phyloP scores from a whole-genome alignment of 2,113 vertebrate genomes.

The Taurulus bubalis region DNA sequence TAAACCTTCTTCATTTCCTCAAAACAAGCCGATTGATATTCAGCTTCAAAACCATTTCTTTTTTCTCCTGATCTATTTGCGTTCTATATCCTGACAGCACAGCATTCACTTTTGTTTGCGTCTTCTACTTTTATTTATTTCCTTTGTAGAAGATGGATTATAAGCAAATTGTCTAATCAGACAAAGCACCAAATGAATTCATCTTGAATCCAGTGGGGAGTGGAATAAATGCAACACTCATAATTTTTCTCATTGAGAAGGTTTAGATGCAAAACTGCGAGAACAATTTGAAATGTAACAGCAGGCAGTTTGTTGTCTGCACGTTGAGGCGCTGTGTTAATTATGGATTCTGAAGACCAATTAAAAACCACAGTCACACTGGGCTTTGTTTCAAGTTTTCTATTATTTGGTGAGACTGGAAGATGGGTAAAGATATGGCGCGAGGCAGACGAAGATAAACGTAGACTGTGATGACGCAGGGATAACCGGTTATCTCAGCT shows the following conservation, averaged over 20 bases:
- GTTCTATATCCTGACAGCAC: background rate
- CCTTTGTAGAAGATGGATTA: constrained; percentile 8
- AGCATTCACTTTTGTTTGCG: constrained; percentile 17
- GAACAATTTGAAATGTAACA: constrained; percentile 63
- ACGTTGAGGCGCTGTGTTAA: constrained; percentile 69
- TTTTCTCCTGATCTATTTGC: background rate
- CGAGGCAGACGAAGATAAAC: constrained; percentile 68
- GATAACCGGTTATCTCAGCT: constrained; percentile 78
- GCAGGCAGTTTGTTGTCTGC: constrained; percentile 63
- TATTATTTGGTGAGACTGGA: constrained; percentile 76
- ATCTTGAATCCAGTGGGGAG: constrained; percentile 19
- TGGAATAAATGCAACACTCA: constrained; percentile 45
- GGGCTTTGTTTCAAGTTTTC: constrained; percentile 78
- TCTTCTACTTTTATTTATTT: constrained; percentile 36
- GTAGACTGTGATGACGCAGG: constrained; percentile 66
- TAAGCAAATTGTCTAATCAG: constrained; percentile 32
- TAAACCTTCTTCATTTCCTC: constrained; percentile 4
- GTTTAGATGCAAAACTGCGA: constrained; percentile 59
- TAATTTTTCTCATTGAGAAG: constrained; percentile 48
- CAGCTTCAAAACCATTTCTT: constrained; percentile 19
- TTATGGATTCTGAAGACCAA: constrained; percentile 79
- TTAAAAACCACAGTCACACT: constrained; percentile 76
- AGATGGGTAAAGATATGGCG: constrained; percentile 69
- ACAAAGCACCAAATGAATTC: constrained; percentile 35
- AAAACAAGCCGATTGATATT: constrained; percentile 21